These are phyloP conservation scores for Eulacestoma nigropectus DNA, from an alignment of 2,113 vertebrate genomes.

Conservation along the genomic window DNA sequence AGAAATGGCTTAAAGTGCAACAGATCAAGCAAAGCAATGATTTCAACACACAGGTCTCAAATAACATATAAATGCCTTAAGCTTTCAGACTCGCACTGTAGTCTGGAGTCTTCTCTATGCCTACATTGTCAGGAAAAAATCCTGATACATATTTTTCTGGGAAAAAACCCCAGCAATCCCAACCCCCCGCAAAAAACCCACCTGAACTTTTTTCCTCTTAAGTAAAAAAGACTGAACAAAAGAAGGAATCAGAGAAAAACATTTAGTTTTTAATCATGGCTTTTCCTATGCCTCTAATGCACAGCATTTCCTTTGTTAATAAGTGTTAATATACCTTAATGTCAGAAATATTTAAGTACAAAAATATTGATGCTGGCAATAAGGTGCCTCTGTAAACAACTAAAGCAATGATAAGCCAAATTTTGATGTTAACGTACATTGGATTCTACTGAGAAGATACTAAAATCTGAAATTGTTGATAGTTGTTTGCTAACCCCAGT, in stretches of 20 bases:
- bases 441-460: neutral
- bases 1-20: neutral
- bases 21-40: neutral
- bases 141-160: neutral
- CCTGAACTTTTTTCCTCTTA: neutral
- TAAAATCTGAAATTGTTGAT: neutral
- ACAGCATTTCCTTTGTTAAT: neutral
- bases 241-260: neutral
- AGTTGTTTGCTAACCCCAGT: neutral
- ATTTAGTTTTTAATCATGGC: accelerated
- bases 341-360: neutral
- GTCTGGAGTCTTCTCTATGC: neutral
- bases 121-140: neutral
- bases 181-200: accelerated
- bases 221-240: neutral
- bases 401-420: neutral
- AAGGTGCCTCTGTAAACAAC: neutral
- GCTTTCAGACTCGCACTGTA: neutral
- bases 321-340: neutral
- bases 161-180: neutral
- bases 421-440: neutral
- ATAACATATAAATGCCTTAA: neutral
- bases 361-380: neutral
- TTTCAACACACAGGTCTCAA: neutral
- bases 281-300: neutral